phyloP scores from a whole-genome alignment of 2,888 invertebrate species.

The Linnaemya vulpina region DNA sequence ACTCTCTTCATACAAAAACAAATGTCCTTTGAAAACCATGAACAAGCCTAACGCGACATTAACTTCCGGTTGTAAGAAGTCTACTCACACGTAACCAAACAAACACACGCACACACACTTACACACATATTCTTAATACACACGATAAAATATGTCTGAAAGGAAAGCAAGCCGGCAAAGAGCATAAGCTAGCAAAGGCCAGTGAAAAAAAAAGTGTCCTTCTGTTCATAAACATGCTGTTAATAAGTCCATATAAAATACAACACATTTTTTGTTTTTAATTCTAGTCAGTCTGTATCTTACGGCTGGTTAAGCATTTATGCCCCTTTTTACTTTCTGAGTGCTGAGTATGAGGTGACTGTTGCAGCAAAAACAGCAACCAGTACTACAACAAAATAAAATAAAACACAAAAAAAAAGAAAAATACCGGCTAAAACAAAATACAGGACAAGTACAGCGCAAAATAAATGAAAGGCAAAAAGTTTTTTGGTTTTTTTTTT shows the following conservation, averaged over 20 bases:
- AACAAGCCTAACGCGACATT: slow-evolving; percentile 69
- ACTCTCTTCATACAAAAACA: slow-evolving; percentile 32
- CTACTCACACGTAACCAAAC: neutral
- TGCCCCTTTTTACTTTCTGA: slow-evolving; percentile 44
- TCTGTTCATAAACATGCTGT: slow-evolving; percentile 68
- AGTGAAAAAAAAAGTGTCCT: slow-evolving; percentile 53
- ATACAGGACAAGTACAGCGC: slow-evolving; percentile 37
- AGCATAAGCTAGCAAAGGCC: slow-evolving; percentile 17
- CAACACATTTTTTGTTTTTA: slow-evolving; percentile 25
- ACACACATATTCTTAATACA: neutral
- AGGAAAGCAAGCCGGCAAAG: neutral
- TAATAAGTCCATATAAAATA: slow-evolving; percentile 33
- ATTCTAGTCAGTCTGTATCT: slow-evolving; percentile 35
- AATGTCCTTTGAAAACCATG: slow-evolving; percentile 65
- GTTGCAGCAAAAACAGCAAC: slow-evolving; percentile 18
- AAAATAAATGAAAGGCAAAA: slow-evolving; percentile 28
- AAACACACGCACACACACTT: neutral
- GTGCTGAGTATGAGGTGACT: slow-evolving; percentile 22
- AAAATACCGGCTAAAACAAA: slow-evolving; percentile 11
- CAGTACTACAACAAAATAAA: too few relatives aligned
- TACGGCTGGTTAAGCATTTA: slow-evolving; percentile 62
- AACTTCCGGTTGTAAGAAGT: slow-evolving; percentile 57
- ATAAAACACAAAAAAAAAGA: too few relatives aligned
- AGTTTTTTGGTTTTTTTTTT: slow-evolving; percentile 12
- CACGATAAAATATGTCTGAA: neutral